Evolutionary conservation across 2,113 vertebrate genomes (phyloP), one percentile per base, ranked within the genome.

Genomic region (Lepus timidus): DNA sequence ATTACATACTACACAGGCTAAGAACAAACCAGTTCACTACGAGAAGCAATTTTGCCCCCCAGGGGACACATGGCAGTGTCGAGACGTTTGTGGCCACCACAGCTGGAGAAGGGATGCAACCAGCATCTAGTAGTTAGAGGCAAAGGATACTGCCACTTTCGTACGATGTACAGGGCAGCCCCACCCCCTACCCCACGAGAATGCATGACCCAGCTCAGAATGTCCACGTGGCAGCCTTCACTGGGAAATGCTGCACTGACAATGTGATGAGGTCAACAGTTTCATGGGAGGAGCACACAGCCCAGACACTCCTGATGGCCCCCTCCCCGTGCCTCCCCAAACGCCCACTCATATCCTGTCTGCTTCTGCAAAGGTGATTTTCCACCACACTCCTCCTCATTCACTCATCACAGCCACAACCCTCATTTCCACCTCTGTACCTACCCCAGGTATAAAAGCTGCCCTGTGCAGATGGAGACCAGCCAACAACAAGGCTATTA

Each of bases 91-190:
- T 61, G 22, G n/a, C n/a, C 58, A 17, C 68, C 29, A 19, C 7
- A 62, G 11, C 16, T 58, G 39, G 31, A 74, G 2, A 33, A 22
- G 17, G 12, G 68, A 1, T 29, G 11, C 25, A 79, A 11, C 3
- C 20, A 20, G 49, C 19, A 49, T 51, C 31, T 0, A 25, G 22
- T 31, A 25, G 29, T 31, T 0, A 31, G 71, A 82, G 51, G 25
- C n/a, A 22, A 31, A 51, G 39, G 44, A 44, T 7, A 29, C 33
- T 27, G 10, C 14, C 25, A 44, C 52, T 39, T 52, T 44, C 25
- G 29, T 33, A 0, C 55, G 20, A 27, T 0, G 1, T 8, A 3
- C 11, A 7, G 71, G 31, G 12, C 8, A 51, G 3, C 5, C 31
- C 49, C 25, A 5, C 27, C 19, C 3, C 19, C 12, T 2, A 16